A percentile compares a stretch with the other conserved stretches of the same genome.
Evolutionary conservation across 2,888 invertebrate genomes (phyloP).

Genomic region (Abrostola triplasia): DNA sequence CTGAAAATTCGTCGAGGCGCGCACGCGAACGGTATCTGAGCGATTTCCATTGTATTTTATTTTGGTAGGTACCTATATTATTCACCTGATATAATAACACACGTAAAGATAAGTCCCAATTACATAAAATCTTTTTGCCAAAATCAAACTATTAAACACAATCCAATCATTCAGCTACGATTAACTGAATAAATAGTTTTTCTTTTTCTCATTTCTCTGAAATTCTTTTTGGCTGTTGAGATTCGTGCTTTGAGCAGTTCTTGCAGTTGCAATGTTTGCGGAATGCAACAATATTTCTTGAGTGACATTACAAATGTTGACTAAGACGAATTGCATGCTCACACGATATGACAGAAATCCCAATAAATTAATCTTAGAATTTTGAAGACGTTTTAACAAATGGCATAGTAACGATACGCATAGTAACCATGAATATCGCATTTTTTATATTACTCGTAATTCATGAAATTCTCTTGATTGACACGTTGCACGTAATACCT

Average conservation of each 20-base stretch:
- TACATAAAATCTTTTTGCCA: no score
- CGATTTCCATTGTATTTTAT: slow-evolving; percentile 2
- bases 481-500: not conserved
- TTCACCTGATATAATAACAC: no score
- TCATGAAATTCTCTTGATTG: not conserved
- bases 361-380: slow-evolving; percentile 37
- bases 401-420: slow-evolving; percentile 23
- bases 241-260: not conserved
- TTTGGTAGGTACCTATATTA: not conserved
- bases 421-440: slow-evolving; percentile 13
- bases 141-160: no score
- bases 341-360: slow-evolving; percentile 32
- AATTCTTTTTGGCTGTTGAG: not conserved
- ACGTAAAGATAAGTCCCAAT: no score
- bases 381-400: slow-evolving; percentile 36
- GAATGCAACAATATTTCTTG: slow-evolving; percentile 29
- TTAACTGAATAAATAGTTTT: no score
- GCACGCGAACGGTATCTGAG: not conserved
- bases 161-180: no score
- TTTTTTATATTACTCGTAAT: not conserved
- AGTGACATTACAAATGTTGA: slow-evolving; percentile 38
- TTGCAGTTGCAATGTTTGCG: slow-evolving; percentile 7
- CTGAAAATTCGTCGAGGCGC: slow-evolving; percentile 17
- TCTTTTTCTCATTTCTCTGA: no score
- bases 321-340: slow-evolving; percentile 40